Base-by-base conservation (phyloP, 2,888 invertebrate genomes). In the Drosophila nigricruria region DNA sequence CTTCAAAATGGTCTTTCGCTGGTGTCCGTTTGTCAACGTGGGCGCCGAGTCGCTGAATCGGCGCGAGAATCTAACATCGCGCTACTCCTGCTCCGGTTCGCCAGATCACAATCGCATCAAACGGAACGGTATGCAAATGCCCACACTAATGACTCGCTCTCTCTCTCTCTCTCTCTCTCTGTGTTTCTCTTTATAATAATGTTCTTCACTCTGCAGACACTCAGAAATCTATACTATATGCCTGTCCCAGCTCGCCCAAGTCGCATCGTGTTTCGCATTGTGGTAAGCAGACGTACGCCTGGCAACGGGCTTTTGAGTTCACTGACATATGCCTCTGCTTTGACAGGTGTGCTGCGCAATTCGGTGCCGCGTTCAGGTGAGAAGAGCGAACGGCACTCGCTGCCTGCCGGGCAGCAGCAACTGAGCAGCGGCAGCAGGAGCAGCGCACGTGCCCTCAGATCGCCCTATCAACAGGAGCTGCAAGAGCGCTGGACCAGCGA, bases 1-100 rank as follows among this genome's bases (percentile, higher is more conserved):
- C 10, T 98, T 98, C 93, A 96, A 97, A 90, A 96, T 97, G 92
- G 96, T 98, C 92, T 98, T 98, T 93, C 96, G 96, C 88, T 98
- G 97, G 94, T 96, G 97, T 88, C 96, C 96, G 5, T 96, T 95
- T 87, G 95, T 97, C 27, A 94, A 95, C 20, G 94, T 96, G 36
- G 95, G 95, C 18, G 95, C 95, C 2, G 95, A 95, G 67, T 94
- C 95, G 0, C 92, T 97, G 45, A 95, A 95, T 16, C 94, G 97
- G 63, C 94, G 96, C 70, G 95, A 97, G 81, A 96, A 95, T 1
- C 94, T 96, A 63, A 96, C 96, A 12, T 96, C 96, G 14, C 95
- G 96, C 57, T 95, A 96, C 80, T 95, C 96, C 62, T 96, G 96
- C 82, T 95, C 96, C 66, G 96, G 96, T 57, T 97, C 97, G 8